Conservation (phyloP, 2,113 vertebrate genomes). For the Indicator indicator region DNA sequence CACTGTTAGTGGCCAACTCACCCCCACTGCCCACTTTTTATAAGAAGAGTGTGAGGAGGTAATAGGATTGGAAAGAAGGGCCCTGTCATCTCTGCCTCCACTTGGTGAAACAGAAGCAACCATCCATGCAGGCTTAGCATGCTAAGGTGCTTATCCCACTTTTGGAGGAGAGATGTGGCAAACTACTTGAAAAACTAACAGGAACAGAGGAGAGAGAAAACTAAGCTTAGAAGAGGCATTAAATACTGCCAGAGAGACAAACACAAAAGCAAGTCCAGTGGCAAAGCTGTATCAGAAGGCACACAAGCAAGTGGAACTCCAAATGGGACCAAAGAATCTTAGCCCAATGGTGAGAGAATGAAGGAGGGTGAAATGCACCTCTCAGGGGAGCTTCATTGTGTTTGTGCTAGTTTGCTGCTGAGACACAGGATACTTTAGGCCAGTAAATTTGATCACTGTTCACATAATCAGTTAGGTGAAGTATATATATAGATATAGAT, state of each 20-base stretch:
- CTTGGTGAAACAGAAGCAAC: neutral
- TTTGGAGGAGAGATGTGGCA: neutral
- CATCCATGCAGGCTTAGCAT: neutral
- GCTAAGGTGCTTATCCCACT: neutral
- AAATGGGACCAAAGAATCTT: neutral
- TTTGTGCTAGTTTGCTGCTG: neutral
- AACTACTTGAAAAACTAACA: neutral
- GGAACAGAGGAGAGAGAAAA: neutral
- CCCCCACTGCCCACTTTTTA: neutral
- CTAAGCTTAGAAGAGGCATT: neutral
- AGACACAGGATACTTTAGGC: neutral
- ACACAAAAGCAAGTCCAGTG: neutral
- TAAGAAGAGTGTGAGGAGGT: neutral
- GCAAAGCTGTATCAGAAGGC: neutral
- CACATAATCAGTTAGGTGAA: neutral
- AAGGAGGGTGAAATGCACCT: neutral
- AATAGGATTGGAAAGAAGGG: conserved; percentile 30
- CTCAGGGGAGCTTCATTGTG: fast-evolving
- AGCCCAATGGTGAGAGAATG: fast-evolving
- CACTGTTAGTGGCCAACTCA: neutral
- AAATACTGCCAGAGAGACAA: neutral
- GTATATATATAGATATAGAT: too few relatives aligned
- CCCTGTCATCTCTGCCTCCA: neutral
- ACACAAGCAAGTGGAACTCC: neutral
- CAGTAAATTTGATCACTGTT: neutral